Percentiles rank a stretch among this genome's conserved stretches.
Evolutionary conservation across 2,888 invertebrate species (phyloP).

Genomic region (Habroteleia sp.): DNA sequence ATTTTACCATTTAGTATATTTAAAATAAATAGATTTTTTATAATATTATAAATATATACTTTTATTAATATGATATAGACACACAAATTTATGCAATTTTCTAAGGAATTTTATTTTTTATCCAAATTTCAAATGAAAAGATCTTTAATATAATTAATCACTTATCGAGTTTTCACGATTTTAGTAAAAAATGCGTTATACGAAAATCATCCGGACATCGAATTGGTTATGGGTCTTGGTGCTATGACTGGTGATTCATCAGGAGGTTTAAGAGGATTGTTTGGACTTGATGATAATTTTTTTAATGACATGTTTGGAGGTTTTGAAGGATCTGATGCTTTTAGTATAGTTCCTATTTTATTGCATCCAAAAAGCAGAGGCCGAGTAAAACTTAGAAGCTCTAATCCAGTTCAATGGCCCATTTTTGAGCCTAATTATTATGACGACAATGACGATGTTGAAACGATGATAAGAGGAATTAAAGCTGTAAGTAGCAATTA

Average conservation of each 20-base stretch:
- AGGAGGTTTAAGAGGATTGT: conserved; percentile 85
- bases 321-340: conserved; percentile 83
- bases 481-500: conserved; percentile 85
- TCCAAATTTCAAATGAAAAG: too few species aligned
- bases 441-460: conserved; percentile 86
- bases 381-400: conserved; percentile 86
- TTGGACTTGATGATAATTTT: conserved; percentile 85
- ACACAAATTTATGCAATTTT: too few species aligned
- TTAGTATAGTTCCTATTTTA: conserved; percentile 88
- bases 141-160: too few species aligned
- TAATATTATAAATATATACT: too few species aligned
- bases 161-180: too few species aligned
- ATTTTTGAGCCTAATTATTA: conserved; percentile 92
- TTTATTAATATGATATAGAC: too few species aligned
- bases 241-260: conserved; percentile 88
- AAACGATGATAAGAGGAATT: conserved; percentile 88
- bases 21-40: too few species aligned
- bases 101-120: too few species aligned
- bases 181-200: conserved; percentile 18
- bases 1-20: too few species aligned
- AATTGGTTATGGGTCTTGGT: conserved; percentile 90
- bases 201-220: conserved; percentile 87
- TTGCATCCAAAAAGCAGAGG: conserved; percentile 89
- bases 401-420: conserved; percentile 89
- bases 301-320: conserved; percentile 83